Conservation (phyloP, 1,140 invertebrate species). For the Andricus grossulariae region DNA sequence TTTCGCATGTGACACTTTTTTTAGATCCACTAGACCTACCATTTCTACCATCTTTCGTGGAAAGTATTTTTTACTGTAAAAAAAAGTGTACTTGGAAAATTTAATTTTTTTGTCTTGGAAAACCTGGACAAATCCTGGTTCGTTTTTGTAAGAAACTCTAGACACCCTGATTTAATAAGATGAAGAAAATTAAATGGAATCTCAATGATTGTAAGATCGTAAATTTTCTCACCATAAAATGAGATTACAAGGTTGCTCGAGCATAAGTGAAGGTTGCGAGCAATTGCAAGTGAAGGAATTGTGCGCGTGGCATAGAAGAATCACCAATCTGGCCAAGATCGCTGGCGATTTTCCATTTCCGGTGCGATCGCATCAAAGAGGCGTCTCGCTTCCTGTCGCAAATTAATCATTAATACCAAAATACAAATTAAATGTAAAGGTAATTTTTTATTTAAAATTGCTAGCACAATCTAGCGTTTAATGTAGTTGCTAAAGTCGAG, state of each 20-base stretch:
- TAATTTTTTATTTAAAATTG: no score
- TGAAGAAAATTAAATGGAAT: background rate
- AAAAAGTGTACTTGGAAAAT: no score
- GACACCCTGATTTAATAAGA: background rate
- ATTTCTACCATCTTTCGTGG: no score
- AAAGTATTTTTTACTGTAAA: no score
- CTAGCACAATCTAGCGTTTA: no score
- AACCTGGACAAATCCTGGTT: no score
- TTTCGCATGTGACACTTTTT: no score
- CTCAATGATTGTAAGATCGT: background rate
- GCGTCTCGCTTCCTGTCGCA: background rate
- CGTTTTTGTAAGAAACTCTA: no score
- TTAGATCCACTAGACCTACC: no score
- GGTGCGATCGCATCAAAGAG: slow-evolving; percentile 21
- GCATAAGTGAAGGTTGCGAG: slow-evolving; percentile 15
- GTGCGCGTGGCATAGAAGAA: background rate
- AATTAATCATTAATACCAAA: background rate
- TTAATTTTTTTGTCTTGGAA: no score
- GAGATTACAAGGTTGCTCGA: background rate
- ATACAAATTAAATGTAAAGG: background rate
- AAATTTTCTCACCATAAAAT: slow-evolving; percentile 25
- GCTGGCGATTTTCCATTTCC: slow-evolving; percentile 13
- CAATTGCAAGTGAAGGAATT: background rate
- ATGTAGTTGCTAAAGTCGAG: no score
- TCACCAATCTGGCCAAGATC: background rate